Evolutionary conservation across 1,140 invertebrate genomes (phyloP), one percentile per base, ranked within the genome.

Genomic region (Acyrthosiphon pisum): DNA sequence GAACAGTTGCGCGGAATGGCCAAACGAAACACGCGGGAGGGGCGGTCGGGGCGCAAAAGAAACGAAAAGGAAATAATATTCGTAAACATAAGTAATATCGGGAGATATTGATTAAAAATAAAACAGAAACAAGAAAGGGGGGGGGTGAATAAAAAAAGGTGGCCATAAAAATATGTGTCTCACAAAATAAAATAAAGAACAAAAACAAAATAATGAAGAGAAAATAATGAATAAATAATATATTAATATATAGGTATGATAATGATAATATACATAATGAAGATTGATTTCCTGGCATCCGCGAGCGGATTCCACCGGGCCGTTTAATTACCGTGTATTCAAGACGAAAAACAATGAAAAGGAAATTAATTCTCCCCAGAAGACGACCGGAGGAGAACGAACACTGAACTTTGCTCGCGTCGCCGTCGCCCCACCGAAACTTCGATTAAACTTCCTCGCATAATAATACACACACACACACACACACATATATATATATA

Each of bases 1-100:
- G 91, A 84, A 93, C 91, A 93, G 91, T 93, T 93, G 91, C 81
- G 41, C 91, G 91, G 91, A 93, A 93, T 93, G 91, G 91, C 81
- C 81, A n/a, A 90, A 90, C 81, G 81, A 22, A 30, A 46, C 30
- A 44, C 7, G 9, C 7, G 22, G 89, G 46, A 23, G 35, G 26
- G 44, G 91, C n/a, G 76, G 90, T 4, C 4, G 11, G 30, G n/a
- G n/a, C 14, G 50, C 41, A 56, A 37, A 60, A 35, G 35, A 37
- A 90, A 90, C 53, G 35, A n/a, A 35, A 56, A 7, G 81, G 68
- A 93, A 93, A 93, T 86, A 53, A 93, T 93, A 86, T 93, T 93
- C 91, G 91, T 86, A 93, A 84, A 93, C 91, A 93, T 56, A 84
- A 93, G 91, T 84, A 92, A 92, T 92, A 93, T 56, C 35, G 91